Base-by-base conservation (phyloP, 1,140 invertebrate species). In the Scaptomyza montana region DNA sequence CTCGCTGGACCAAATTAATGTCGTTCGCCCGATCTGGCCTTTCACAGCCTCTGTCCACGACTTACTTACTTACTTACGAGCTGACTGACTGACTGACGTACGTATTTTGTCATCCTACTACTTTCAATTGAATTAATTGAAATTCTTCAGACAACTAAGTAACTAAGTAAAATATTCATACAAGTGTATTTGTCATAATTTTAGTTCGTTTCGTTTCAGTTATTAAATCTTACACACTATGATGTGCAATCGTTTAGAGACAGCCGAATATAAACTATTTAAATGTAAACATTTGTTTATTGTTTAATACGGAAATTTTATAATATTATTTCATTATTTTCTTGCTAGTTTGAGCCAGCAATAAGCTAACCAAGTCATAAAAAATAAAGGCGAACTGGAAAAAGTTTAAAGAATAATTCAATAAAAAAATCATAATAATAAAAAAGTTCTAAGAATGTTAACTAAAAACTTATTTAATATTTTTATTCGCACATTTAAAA, bases 41-140 rank as follows among this genome's bases (percentile, higher is more conserved):
- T 2, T 2, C 33, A 36, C 7, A 9, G 7, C 76, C 46, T 10
- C 43, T 50, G 19, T 41, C 45, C 45, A 51, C 63, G 39, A 70
- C 64, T 66, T 47, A 66, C 49, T 65, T 49, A 50, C 59, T 46
- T 6, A 46, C 28, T 46, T 46, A 46, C 30, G 45, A 66, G 79
- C 68, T 77, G 66, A 39, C 54, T 43, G 12, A 43, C 21, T 25
- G 21, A 25, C 21, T 33, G 30, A 33, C 12, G 39, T 39, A 39
- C 9, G 36, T 41, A 41, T 8, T 41, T 41, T 12, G 66, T 53
- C 74, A 57, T 75, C 62, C 43, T 51, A 68, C 65, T 62, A 68
- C 65, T 62, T 61, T 77, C 84, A 89, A 89, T 89, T 89, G 85
- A 89, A 89, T 89, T 89, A 89, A 89, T 89, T 89, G 84, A 89